Conservation (phyloP, 1,140 invertebrate species). For the roundworm (Caenorhabditis elegans) region WBcel235 BX284604.4:9703501-9704000, state of each 20-base stretch:
- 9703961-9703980: too few relatives aligned
- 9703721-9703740: not conserved
- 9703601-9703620: not conserved
- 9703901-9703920: too few relatives aligned
- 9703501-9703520: constrained; percentile 15
- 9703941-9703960: too few relatives aligned
- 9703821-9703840: not conserved
- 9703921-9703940: too few relatives aligned
- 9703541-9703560: not conserved
- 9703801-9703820: not conserved
- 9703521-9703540: not conserved
- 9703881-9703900: too few relatives aligned
- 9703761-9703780: not conserved
- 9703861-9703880: too few relatives aligned
- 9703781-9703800: not conserved
- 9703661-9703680: not conserved
- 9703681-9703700: not conserved
- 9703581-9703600: not conserved
- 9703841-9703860: not conserved
- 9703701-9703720: not conserved
- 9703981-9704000: not conserved
- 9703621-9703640: not conserved
- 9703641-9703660: not conserved
- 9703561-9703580: not conserved
- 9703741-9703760: not conserved